Evolutionary conservation across 2,113 vertebrate species (phyloP).

Genomic region (Tyto alba): DNA sequence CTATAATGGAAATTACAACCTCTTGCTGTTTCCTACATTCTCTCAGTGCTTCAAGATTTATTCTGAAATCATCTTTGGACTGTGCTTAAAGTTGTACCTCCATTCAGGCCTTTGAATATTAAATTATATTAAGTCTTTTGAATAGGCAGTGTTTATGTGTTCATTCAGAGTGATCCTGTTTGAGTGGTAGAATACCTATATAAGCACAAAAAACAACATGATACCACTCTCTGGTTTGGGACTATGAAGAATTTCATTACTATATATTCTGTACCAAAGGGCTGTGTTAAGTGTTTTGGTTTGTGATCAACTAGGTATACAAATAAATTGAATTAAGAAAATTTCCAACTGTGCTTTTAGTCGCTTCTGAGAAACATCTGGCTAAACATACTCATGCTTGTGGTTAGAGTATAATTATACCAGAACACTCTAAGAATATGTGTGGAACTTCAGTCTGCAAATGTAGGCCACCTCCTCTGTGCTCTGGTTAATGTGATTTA

Average conservation of each 20-base stretch:
- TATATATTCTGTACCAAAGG: neutral
- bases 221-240: neutral
- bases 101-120: neutral
- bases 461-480: conserved; percentile 1
- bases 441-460: conserved; percentile 20
- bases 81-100: neutral
- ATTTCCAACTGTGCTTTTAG: neutral
- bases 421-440: conserved; percentile 32
- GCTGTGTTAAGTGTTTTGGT: conserved; percentile 38
- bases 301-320: conserved; percentile 50
- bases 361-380: conserved; percentile 20
- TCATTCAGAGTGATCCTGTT: neutral
- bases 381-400: conserved; percentile 19
- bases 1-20: neutral
- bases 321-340: conserved; percentile 48
- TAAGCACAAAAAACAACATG: neutral
- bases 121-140: neutral
- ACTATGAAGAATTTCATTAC: conserved; percentile 24
- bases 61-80: neutral
- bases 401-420: conserved; percentile 41
- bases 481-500: conserved; percentile 28
- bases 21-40: neutral
- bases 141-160: neutral
- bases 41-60: neutral
- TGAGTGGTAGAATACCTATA: neutral